Conservation (phyloP, 2,888 invertebrate genomes). For the Cylindroiulus punctatus region DNA sequence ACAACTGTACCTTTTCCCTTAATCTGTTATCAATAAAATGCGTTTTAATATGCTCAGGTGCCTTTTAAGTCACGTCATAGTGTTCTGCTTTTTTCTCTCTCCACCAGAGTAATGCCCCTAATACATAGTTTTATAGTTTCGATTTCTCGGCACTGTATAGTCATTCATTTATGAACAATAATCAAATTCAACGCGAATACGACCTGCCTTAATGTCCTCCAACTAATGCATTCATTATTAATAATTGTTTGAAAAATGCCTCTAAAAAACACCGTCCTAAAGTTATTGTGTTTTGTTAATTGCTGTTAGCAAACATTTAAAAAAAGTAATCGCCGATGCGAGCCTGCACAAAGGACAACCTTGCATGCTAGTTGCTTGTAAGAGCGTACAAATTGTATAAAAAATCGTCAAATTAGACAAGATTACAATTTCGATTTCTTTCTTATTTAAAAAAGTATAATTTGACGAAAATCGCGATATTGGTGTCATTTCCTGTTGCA, state of each 20-base stretch:
- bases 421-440: conserved; percentile 16
- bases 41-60: conserved; percentile 8
- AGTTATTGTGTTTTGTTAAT: not conserved
- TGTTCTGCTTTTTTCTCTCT: not conserved
- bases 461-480: conserved; percentile 2
- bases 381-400: not conserved
- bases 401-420: not conserved
- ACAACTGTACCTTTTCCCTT: not conserved
- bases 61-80: not conserved
- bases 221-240: conserved; percentile 18
- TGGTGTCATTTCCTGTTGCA: conserved; percentile 10
- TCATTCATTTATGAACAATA: conserved; percentile 5
- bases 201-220: conserved; percentile 7
- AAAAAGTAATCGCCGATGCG: not conserved
- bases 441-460: not conserved
- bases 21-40: conserved; percentile 9
- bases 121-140: not conserved
- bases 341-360: not conserved
- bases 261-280: not conserved
- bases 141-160: not conserved
- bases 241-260: conserved; percentile 1
- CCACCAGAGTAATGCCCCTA: not conserved
- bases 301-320: conserved; percentile 8
- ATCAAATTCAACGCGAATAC: not conserved
- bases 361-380: not conserved